These are phyloP conservation scores for Euura lappo DNA, from an alignment of 1,140 invertebrate genomes.

Conservation along the genomic window DNA sequence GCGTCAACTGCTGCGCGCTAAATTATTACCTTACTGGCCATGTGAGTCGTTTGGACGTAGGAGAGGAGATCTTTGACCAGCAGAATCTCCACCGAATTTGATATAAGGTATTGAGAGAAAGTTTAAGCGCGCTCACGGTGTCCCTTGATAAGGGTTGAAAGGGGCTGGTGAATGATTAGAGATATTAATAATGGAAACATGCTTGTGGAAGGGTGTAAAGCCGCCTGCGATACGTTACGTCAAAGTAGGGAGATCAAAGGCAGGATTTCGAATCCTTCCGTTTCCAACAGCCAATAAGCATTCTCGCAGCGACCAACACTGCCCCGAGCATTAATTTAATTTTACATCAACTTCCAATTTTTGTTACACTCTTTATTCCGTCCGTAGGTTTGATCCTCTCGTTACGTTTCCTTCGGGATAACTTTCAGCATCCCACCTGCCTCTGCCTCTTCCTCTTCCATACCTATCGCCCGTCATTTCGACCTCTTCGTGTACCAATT, in stretches of 20 bases:
- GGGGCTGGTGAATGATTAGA: constrained; percentile 59
- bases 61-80: too few relatives aligned
- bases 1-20: background rate
- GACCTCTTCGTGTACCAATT: background rate
- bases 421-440: background rate
- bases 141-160: constrained; percentile 57
- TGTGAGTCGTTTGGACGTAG: too few relatives aligned
- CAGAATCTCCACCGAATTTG: too few relatives aligned
- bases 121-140: constrained; percentile 34
- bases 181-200: constrained; percentile 54
- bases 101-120: too few relatives aligned
- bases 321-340: background rate
- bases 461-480: background rate
- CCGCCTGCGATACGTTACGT: constrained; percentile 1
- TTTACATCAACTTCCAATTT: background rate
- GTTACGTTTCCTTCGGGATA: background rate
- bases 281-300: constrained; percentile 34
- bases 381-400: background rate
- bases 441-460: background rate
- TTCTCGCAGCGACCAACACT: constrained; percentile 4
- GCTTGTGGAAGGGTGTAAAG: constrained; percentile 38
- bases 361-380: background rate
- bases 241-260: background rate
- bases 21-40: too few relatives aligned
- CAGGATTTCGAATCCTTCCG: constrained; percentile 2